These are phyloP conservation scores for Asbolus verrucosus DNA, from an alignment of 1,140 invertebrate genomes.

Conservation along the genomic window DNA sequence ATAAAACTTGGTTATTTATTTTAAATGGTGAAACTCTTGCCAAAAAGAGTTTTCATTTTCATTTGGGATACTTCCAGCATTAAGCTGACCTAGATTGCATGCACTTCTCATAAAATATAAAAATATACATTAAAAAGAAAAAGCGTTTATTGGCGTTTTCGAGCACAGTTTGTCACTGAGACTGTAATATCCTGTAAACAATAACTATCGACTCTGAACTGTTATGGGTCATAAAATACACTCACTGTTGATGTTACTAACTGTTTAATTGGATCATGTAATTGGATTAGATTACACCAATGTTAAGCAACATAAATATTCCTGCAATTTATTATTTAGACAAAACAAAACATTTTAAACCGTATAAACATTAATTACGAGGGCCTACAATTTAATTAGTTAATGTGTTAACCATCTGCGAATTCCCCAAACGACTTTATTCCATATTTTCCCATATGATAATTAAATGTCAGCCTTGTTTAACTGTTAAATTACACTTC, in stretches of 20 bases:
- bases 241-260: slow-evolving; percentile 15
- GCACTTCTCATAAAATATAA: not conserved
- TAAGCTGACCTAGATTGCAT: not conserved
- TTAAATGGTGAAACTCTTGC: too few species aligned
- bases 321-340: not conserved
- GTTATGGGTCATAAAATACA: slow-evolving; percentile 1
- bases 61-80: not conserved
- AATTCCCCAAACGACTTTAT: slow-evolving; percentile 10
- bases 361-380: not conserved
- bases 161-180: not conserved
- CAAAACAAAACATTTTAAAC: not conserved
- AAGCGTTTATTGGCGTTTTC: slow-evolving; percentile 26
- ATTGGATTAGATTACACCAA: slow-evolving; percentile 1
- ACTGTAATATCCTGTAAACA: slow-evolving; percentile 14
- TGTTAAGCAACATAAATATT: not conserved
- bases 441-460: not conserved
- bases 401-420: not conserved
- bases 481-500: not conserved
- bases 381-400: slow-evolving; percentile 18
- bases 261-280: slow-evolving; percentile 17
- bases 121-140: not conserved
- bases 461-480: slow-evolving; percentile 13
- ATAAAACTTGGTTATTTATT: not conserved
- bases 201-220: slow-evolving; percentile 8
- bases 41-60: too few species aligned